A percentile compares a stretch with the other conserved stretches of the same genome.
Conservation (phyloP, 2,888 invertebrate genomes). For the Drosophila basisetae region DNA sequence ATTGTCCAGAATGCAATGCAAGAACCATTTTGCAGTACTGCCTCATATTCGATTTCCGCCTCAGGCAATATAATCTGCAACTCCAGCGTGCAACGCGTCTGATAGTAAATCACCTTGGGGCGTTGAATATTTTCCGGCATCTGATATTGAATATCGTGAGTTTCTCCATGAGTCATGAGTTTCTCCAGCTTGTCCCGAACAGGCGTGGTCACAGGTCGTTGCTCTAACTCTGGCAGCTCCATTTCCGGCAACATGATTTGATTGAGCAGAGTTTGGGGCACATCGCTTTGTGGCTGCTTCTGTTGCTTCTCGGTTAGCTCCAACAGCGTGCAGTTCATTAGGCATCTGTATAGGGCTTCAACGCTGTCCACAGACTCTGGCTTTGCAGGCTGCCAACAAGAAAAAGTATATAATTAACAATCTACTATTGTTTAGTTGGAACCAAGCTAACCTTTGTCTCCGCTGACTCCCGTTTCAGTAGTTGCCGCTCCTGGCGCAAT, state of each 20-base stretch:
- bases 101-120: conserved; percentile 57
- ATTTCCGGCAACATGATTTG: background rate
- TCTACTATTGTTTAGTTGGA: background rate
- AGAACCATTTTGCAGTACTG: conserved; percentile 15
- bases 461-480: background rate
- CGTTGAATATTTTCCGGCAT: conserved; percentile 21
- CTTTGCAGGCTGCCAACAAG: background rate
- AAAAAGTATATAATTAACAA: background rate
- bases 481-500: background rate
- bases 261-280: background rate
- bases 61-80: conserved; percentile 53
- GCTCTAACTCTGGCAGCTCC: background rate
- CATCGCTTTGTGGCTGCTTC: background rate
- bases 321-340: conserved; percentile 36
- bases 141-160: background rate
- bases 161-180: background rate
- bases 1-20: conserved; percentile 41
- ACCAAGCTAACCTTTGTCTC: background rate
- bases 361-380: conserved; percentile 6
- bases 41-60: conserved; percentile 35
- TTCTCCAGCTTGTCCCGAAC: background rate
- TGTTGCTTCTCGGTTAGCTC: conserved; percentile 2
- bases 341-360: conserved; percentile 34
- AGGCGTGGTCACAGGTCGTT: background rate
- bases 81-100: conserved; percentile 52